A percentile compares a stretch with the other conserved stretches of the same genome.
phyloP scores from a whole-genome alignment of 2,113 vertebrate species.

The Marmota flaviventris region DNA sequence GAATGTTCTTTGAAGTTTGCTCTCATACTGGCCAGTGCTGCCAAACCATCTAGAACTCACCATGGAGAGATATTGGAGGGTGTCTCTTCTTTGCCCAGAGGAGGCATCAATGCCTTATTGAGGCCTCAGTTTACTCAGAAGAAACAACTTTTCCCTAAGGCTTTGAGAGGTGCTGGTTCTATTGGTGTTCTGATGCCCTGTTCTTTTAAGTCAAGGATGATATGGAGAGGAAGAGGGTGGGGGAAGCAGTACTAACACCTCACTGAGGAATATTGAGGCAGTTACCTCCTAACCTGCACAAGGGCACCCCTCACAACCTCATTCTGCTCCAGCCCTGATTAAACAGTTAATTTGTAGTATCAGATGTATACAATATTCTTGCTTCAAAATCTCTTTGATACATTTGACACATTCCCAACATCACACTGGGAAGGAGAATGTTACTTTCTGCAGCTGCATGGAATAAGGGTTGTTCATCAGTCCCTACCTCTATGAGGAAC shows the following conservation, averaged over 20 bases:
- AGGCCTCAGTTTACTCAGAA: not conserved
- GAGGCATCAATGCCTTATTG: not conserved
- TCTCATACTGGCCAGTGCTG: not conserved
- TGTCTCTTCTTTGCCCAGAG: not conserved
- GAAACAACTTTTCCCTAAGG: not conserved
- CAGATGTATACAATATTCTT: not conserved
- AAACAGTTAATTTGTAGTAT: not conserved
- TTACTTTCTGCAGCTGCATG: not conserved
- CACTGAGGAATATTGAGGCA: not conserved
- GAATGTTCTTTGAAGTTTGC: not conserved
- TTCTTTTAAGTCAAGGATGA: not conserved
- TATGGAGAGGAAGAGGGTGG: not conserved
- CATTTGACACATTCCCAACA: not conserved
- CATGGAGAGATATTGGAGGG: not conserved
- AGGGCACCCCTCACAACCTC: not conserved
- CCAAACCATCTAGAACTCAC: not conserved
- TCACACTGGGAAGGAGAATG: not conserved
- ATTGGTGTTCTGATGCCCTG: not conserved
- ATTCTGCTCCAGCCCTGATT: not conserved
- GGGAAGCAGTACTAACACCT: not conserved
- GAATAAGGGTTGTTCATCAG: not conserved
- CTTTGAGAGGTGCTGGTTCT: not conserved
- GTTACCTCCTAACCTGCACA: accelerated
- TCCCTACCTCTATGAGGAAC: not conserved
- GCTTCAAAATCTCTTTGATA: not conserved